These are phyloP conservation scores for Zhengitettix transpicula DNA, from an alignment of 2,888 invertebrate genomes.

Conservation along the genomic window DNA sequence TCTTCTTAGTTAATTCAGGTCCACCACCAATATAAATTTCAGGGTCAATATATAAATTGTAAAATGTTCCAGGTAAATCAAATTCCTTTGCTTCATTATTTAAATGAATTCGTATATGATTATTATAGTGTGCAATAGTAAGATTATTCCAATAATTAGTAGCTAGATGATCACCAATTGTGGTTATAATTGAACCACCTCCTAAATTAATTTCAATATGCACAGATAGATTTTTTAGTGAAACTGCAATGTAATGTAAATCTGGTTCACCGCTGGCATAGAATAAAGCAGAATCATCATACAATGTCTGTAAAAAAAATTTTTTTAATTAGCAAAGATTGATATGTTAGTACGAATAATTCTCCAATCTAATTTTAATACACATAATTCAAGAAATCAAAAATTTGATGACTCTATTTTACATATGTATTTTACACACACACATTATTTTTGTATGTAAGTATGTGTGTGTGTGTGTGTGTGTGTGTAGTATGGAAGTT, in stretches of 20 bases:
- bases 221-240: conserved; percentile 66
- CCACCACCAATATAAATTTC: conserved; percentile 87
- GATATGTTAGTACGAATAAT: no score
- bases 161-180: conserved; percentile 50
- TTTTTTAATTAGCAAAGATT: no score
- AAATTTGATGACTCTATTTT: no score
- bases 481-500: no score
- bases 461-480: no score
- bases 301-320: conserved; percentile 46
- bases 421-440: no score
- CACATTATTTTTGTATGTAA: no score
- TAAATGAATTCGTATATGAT: conserved; percentile 53
- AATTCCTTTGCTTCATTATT: conserved; percentile 54
- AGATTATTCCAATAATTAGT: conserved; percentile 79
- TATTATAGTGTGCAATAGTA: conserved; percentile 66
- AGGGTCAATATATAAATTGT: conserved; percentile 75
- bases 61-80: conserved; percentile 51
- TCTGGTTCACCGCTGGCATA: conserved; percentile 86
- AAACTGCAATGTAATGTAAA: conserved; percentile 78
- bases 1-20: conserved; percentile 66
- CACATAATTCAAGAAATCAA: no score
- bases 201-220: conserved; percentile 80
- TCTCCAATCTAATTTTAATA: no score
- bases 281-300: conserved; percentile 80
- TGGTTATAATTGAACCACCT: conserved; percentile 51